These are phyloP conservation scores for Lasaia peninsularis DNA, from an alignment of 1,140 invertebrate species.

Conservation along the genomic window DNA sequence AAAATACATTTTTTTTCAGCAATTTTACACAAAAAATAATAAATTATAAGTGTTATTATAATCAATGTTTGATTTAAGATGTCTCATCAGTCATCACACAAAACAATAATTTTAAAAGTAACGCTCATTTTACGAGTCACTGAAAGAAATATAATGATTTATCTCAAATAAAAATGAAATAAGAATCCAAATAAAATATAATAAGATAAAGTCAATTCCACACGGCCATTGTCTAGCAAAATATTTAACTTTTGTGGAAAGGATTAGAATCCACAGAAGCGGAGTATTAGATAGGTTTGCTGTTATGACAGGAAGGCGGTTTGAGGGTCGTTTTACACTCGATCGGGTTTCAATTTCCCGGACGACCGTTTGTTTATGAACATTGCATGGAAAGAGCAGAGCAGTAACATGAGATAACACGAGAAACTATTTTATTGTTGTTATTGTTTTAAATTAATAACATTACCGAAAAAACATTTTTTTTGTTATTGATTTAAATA, in stretches of 20 bases:
- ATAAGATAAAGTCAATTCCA: too few species aligned
- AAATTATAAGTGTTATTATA: too few species aligned
- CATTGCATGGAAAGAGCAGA: constrained; percentile 16
- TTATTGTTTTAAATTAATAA: neutral
- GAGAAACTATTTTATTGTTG: neutral
- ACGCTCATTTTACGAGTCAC: too few species aligned
- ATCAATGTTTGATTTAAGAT: too few species aligned
- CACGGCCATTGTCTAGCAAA: neutral
- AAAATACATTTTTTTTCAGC: too few species aligned
- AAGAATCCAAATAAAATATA: too few species aligned
- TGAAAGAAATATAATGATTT: too few species aligned
- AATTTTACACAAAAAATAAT: too few species aligned
- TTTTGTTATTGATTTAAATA: too few species aligned
- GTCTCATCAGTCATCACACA: too few species aligned
- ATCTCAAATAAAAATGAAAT: too few species aligned
- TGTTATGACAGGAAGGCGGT: constrained; percentile 55
- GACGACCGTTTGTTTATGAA: constrained; percentile 51
- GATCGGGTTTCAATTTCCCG: constrained; percentile 67
- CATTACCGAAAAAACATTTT: neutral
- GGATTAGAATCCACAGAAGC: constrained; percentile 47
- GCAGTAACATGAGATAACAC: neutral
- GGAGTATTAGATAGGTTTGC: constrained; percentile 46
- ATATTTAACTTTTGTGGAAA: constrained; percentile 14
- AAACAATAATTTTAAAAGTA: too few species aligned
- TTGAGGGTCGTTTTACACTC: constrained; percentile 65